Evolutionary conservation across 2,797 vertebrate species (phyloP).

Genomic region (Melanogrammus aeglefinus): DNA sequence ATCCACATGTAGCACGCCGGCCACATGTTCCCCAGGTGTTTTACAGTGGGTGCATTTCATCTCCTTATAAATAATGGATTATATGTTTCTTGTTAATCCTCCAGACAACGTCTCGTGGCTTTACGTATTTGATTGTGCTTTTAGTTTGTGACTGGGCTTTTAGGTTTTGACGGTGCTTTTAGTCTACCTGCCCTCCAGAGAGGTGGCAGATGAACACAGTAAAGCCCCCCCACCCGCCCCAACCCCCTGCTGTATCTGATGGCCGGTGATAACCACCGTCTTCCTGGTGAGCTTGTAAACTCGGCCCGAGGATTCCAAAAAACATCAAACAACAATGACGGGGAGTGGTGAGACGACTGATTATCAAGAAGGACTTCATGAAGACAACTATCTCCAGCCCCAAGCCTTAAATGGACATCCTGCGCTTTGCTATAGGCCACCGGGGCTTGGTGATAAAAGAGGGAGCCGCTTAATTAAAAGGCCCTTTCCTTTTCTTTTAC

Average conservation of each 20-base stretch:
- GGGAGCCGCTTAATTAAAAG: too few species aligned
- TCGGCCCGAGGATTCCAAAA: too few species aligned
- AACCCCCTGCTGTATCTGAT: neutral
- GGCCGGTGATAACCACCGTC: neutral
- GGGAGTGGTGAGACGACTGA: neutral
- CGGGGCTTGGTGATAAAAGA: too few species aligned
- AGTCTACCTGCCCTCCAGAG: neutral
- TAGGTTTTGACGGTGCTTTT: neutral
- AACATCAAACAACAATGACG: neutral
- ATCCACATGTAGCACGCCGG: too few species aligned
- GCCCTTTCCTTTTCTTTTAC: too few species aligned
- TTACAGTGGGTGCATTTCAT: too few species aligned
- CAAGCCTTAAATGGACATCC: too few species aligned
- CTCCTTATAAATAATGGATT: neutral
- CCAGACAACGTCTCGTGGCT: neutral
- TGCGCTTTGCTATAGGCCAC: too few species aligned
- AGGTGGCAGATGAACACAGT: neutral
- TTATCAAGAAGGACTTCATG: too few species aligned
- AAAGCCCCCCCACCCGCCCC: neutral
- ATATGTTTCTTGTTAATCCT: neutral
- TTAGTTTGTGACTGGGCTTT: too few species aligned
- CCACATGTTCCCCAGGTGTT: too few species aligned
- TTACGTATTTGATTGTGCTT: neutral
- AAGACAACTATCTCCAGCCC: too few species aligned
- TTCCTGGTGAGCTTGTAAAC: neutral